Evolutionary conservation across 2,797 vertebrate genomes (phyloP), one percentile per base, ranked within the genome.

Genomic region (Rachycentron canadum): DNA sequence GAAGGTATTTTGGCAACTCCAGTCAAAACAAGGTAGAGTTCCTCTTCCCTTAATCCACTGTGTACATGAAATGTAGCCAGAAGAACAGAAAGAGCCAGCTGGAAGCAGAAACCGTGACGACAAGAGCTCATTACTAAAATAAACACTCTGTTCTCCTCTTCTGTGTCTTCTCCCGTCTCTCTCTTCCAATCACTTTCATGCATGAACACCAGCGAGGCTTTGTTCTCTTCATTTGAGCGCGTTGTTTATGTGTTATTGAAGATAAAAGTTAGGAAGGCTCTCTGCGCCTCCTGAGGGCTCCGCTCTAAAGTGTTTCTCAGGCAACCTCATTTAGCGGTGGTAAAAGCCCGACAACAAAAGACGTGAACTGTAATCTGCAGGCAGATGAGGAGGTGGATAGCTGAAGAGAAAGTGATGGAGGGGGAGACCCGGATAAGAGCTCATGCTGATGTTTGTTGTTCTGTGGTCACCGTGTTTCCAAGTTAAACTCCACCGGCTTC

Each of bases 81-180:
- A 72, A 65, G 78, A 87, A 88, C 41, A 84, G 75, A 88, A 82
- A 81, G 72, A 78, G 66, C 28, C 73, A 79, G 88, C 82, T 88
- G 88, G 83, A 89, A 75, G 79, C 26, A 2, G 66, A 85, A 86
- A 85, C 58, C 21, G 11, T 82, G 78, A 85, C 85, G 73, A 86
- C 78, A 64, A 81, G 79, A 83, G 84, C 87, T 87, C 85, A 89
- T 93, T 89, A 89, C 82, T 62, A 88, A 89, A 90, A 89, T 88
- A 90, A 90, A 89, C 76, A 81, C 75, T 71, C 58, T 21, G 63
- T 70, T 83, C 53, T 69, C 55, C 38, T 80, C 76, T 78, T 74
- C 83, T 47, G 72, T 50, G 53, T 69, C 64, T 53, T 69, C 71
- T 75, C 69, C 50, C 19, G 56, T 64, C 65, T 79, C 61, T 69